Evolutionary conservation across 1,140 invertebrate species (phyloP), one percentile per base, ranked within the genome.

Genomic region (Magallana angulata): DNA sequence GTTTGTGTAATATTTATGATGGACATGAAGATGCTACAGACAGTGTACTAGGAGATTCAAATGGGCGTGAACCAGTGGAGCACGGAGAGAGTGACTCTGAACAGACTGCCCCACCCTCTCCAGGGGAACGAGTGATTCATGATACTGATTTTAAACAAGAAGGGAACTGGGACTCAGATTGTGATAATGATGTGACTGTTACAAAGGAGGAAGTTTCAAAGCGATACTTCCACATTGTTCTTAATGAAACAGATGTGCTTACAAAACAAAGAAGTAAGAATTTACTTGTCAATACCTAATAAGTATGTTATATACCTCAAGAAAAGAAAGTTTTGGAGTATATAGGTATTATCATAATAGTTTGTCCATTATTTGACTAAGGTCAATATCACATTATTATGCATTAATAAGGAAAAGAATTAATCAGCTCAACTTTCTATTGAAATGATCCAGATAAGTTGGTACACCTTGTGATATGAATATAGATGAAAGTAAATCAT

Each of bases 231-330:
- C 56, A 85, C 14, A 87, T 88, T 11, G 57, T 85, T 9, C 30
- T 76, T 59, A 76, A 86, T 59, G 88, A 89, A 12, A 64, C 80
- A 14, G 86, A 89, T 83, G 24, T 76, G 18, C 30, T 87, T 62
- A 36, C 85, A 12, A 85, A 82, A 84, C 89, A 90, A 57, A 91
- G 92, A 90, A 89, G 91, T 91, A 91, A 90, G 91, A 89, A 58
- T 16, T 24, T 62, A 9, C 18, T 82, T 86, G 4, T 48, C 5
- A 48, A 48, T 48, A 48, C 36, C 5, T 48, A n/a, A n/a, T n/a
- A n/a, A n/a, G n/a, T n/a, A 48, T 48, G 36, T 48, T 5, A 48
- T 48, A 48, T 48, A 48, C 36, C 36, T 48, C 36, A 48, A 48
- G 36, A 48, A 48, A 48, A 48, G 36, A 48, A 48, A 48, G 36